These are phyloP conservation scores for Nerophis ophidion DNA, from an alignment of 2,113 vertebrate species.

Conservation along the genomic window DNA sequence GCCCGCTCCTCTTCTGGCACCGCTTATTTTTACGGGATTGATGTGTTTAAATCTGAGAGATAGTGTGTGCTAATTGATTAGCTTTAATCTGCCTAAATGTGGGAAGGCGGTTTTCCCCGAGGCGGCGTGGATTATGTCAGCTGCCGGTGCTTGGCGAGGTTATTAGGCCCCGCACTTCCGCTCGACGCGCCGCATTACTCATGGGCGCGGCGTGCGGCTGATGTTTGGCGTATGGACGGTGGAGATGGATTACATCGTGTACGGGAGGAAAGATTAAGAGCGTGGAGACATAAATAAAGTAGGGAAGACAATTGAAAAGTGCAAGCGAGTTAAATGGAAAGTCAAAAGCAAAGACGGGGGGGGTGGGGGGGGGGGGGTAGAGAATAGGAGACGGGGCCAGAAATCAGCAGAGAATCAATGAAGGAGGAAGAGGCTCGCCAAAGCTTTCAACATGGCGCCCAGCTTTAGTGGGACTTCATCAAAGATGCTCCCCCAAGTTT, in stretches of 20 bases:
- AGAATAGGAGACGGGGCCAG: slow-evolving; percentile 7
- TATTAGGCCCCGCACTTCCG: slow-evolving; percentile 18
- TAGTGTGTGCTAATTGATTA: slow-evolving; percentile 42
- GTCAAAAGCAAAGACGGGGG: slow-evolving; percentile 12
- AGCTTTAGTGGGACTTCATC: slow-evolving; percentile 60
- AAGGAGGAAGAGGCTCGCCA: slow-evolving; percentile 36
- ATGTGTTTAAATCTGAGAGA: slow-evolving; percentile 45
- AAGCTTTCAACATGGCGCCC: slow-evolving; percentile 51
- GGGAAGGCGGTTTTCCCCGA: slow-evolving; percentile 22
- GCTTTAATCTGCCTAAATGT: slow-evolving; percentile 38
- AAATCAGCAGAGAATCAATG: slow-evolving; percentile 52
- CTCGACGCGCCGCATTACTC: slow-evolving; percentile 32
- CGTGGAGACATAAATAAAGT: slow-evolving; percentile 44
- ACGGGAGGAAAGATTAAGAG: slow-evolving; percentile 39
- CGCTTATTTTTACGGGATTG: slow-evolving; percentile 31
- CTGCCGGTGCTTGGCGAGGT: slow-evolving; percentile 1
- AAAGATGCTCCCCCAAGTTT: slow-evolving; percentile 41
- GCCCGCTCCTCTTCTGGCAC: neutral
- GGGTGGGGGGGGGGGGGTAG: neutral
- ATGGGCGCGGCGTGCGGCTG: slow-evolving; percentile 29
- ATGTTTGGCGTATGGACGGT: slow-evolving; percentile 35
- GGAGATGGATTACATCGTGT: slow-evolving; percentile 32
- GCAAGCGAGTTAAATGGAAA: slow-evolving; percentile 36
- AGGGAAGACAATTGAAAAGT: slow-evolving; percentile 31
- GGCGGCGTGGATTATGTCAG: slow-evolving; percentile 21